Evolutionary conservation across 2,888 invertebrate genomes (phyloP), one percentile per base, ranked within the genome.

Genomic region (Hipparchia semele): DNA sequence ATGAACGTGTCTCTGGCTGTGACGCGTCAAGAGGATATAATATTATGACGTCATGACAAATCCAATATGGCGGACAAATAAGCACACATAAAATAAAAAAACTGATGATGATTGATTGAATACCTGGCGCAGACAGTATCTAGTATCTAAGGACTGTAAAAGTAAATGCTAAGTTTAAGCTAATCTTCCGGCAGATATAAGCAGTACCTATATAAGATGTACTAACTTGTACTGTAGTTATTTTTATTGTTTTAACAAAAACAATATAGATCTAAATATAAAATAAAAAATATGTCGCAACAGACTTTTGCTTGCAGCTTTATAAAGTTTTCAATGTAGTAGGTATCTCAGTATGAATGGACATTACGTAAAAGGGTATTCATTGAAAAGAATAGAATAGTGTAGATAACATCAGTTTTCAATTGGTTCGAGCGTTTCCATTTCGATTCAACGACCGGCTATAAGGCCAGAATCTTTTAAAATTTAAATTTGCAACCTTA

Each of bases 351-450:
- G 65, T 72, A 72, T 68, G 51, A 66, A 51, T 23, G 64, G 54
- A 68, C 61, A 51, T 61, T 51, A 56, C 59, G 49, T 39, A 39
- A 39, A 39, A 39, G 39, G 39, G 39, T 2, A 39, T 39, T 39
- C 39, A 1, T 39, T 2, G 39, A 39, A 39, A 39, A 39, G 39
- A 39, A 39, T 1, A 39, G 39, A 39, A 39, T 39, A 58, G 46
- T 9, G 39, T 54, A 6, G 67, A 67, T 67, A 67, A 13, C 67
- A 60, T 69, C 69, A 51, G 69, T 69, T 69, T 59, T 60, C 60
- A 69, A 69, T 69, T 69, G 60, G 59, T 39, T 33, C 33, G 69
- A 69, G 39, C 46, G 58, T 68, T 68, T 58, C 72, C 54, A 72
- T 64, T 64, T 68, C 62, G 56, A 68, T 56, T 58, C 46, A 65